Evolutionary conservation across 2,113 vertebrate species (phyloP).

Genomic region (Sarotherodon lohbergeri): DNA sequence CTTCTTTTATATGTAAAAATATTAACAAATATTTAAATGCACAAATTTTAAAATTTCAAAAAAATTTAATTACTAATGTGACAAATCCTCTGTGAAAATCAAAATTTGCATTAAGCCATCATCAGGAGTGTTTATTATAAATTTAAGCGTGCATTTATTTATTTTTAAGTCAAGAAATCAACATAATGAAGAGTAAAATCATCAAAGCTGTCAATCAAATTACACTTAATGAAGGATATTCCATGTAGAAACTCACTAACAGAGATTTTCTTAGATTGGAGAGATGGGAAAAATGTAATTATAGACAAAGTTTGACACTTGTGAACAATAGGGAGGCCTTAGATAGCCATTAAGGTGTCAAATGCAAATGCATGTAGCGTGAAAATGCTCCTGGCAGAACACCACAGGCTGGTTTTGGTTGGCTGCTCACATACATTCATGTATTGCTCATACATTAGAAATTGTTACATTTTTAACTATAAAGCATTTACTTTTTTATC

Average conservation of each 20-base stretch:
- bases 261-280: not conserved
- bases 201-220: not conserved
- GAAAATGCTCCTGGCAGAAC: not conserved
- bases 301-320: not conserved
- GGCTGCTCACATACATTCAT: not conserved
- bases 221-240: not conserved
- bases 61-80: not conserved
- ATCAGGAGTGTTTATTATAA: not conserved
- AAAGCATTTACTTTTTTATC: not conserved
- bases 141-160: not conserved
- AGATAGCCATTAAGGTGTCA: not conserved
- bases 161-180: not conserved
- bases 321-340: not conserved
- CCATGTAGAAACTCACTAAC: not conserved
- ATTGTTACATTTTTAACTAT: not conserved
- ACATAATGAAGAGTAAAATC: not conserved
- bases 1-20: not conserved
- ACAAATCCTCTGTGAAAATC: not conserved
- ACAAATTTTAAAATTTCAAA: not conserved
- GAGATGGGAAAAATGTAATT: not conserved
- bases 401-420: not conserved
- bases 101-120: not conserved
- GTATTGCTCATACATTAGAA: not conserved
- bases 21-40: not conserved
- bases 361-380: not conserved